Base-by-base conservation (phyloP, 23 tunicate genomes). In the Botrylloides violaceus region DNA sequence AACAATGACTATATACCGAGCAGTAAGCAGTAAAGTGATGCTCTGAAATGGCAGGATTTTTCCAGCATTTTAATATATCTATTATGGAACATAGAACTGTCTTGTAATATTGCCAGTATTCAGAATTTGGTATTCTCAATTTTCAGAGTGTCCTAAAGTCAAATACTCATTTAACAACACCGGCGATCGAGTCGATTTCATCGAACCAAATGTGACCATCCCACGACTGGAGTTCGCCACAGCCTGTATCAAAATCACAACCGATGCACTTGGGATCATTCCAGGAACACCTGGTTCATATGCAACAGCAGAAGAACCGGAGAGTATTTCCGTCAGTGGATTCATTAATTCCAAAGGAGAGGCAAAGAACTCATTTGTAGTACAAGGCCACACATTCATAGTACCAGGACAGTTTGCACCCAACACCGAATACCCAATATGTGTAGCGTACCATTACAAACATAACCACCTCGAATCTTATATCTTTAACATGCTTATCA, bases 181-280 rank as follows among this genome's bases (percentile, higher is more conserved):
- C 9, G 70, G 70, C 4, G 70, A 63, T 9, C 32, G 33, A 29
- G 70, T 63, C 3, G 35, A 63, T 25, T 63, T 25, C 33, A 21
- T 63, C 3, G 70, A 63, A 63, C 35, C 36, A 26, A 3, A 4
- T 3, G 35, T 25, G 6, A 6, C 4, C 32, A 4, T 63, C 4
- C 35, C 70, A 9, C 4, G 29, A 12, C 34, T 63, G 5, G 33
- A 63, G 29, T 63, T 12, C 29, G 70, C 29, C 36, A 63, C 70
- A 6, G 33, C 29, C 3, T 63, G 70, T 31, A 34, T 63, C 3
- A 63, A 63, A 63, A 34, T 63, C 70, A 63, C 70, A 25, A 63
- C 70, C 5, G 4, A 29, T 4, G 33, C 7, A 33, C 20, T 29
- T 4, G 70, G 70, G 3, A 28, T 31, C 4, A 63, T 63, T 9